Percentiles rank a stretch among this genome's conserved stretches.
These are phyloP conservation scores for Pterophyllum scalare DNA, from an alignment of 2,113 vertebrate genomes.

Conservation along the genomic window DNA sequence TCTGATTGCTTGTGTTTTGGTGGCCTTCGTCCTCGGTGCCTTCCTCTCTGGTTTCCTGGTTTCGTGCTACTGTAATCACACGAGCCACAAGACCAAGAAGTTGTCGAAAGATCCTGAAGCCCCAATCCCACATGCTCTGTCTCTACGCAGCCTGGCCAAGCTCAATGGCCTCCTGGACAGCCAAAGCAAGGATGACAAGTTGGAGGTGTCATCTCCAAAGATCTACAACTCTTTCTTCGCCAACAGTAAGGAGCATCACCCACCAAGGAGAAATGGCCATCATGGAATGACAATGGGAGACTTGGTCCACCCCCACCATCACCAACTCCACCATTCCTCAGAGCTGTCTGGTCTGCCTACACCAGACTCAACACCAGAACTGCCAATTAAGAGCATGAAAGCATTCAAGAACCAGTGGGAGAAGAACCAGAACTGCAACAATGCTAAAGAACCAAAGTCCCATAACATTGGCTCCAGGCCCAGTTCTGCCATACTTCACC, in stretches of 20 bases:
- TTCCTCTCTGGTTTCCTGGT: conserved; percentile 89
- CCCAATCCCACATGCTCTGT: conserved; percentile 86
- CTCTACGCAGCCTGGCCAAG: conserved; percentile 88
- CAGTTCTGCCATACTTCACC: conserved; percentile 73
- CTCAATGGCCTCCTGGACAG: conserved; percentile 87
- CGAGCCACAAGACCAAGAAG: conserved; percentile 81
- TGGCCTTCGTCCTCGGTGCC: conserved; percentile 89
- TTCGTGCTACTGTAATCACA: conserved; percentile 90
- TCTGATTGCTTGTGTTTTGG: conserved; percentile 86
- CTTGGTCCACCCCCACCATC: conserved; percentile 79
- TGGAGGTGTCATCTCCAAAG: conserved; percentile 80
- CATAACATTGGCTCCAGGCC: conserved; percentile 76
- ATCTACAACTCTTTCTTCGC: conserved; percentile 89
- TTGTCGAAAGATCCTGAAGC: conserved; percentile 86
- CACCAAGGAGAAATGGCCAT: conserved; percentile 70
- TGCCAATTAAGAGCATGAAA: conserved; percentile 89
- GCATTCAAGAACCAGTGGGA: conserved; percentile 89
- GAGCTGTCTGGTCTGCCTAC: conserved; percentile 90
- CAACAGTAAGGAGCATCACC: conserved; percentile 80
- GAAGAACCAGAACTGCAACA: conserved; percentile 91
- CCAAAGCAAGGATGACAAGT: conserved; percentile 83
- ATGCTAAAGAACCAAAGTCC: conserved; percentile 82
- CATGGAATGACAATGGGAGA: conserved; percentile 77
- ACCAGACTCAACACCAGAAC: conserved; percentile 89
- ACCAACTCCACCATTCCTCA: conserved; percentile 80